These are phyloP conservation scores for Apeira syringaria DNA, from an alignment of 2,888 invertebrate species.

Conservation along the genomic window DNA sequence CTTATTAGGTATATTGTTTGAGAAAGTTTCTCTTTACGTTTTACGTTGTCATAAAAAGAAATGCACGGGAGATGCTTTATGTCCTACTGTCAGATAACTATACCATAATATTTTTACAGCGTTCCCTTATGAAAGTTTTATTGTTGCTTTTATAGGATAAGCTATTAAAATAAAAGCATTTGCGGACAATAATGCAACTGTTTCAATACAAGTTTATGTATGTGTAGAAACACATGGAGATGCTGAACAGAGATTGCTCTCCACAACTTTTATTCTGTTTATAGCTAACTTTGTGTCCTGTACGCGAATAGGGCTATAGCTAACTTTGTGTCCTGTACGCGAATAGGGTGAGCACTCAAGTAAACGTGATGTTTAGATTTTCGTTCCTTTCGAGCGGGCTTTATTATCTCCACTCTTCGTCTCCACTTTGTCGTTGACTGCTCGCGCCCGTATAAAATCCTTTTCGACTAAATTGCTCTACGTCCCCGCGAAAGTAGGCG, in stretches of 20 bases:
- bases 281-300: background rate
- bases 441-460: slow-evolving; percentile 56
- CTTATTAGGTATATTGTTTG: slow-evolving; percentile 33
- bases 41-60: slow-evolving; percentile 40
- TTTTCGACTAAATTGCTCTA: slow-evolving; percentile 60
- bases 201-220: background rate
- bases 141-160: slow-evolving; percentile 31
- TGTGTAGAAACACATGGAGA: background rate
- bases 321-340: slow-evolving; percentile 10
- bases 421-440: slow-evolving; percentile 51
- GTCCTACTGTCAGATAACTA: slow-evolving; percentile 36
- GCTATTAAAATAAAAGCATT: slow-evolving; percentile 31
- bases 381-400: slow-evolving; percentile 56
- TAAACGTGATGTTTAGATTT: slow-evolving; percentile 52
- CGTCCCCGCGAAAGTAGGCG: slow-evolving; percentile 49
- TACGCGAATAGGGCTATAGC: slow-evolving; percentile 12
- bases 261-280: background rate
- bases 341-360: slow-evolving; percentile 30
- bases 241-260: too few relatives aligned
- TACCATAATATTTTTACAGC: slow-evolving; percentile 34
- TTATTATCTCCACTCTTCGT: slow-evolving; percentile 51
- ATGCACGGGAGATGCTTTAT: slow-evolving; percentile 35
- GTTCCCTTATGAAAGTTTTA: slow-evolving; percentile 33
- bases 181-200: slow-evolving; percentile 13
- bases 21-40: slow-evolving; percentile 28